Percentiles rank a stretch among this genome's conserved stretches.
These are phyloP conservation scores for Diarsia brunnea DNA, from an alignment of 2,888 invertebrate genomes.

Conservation along the genomic window DNA sequence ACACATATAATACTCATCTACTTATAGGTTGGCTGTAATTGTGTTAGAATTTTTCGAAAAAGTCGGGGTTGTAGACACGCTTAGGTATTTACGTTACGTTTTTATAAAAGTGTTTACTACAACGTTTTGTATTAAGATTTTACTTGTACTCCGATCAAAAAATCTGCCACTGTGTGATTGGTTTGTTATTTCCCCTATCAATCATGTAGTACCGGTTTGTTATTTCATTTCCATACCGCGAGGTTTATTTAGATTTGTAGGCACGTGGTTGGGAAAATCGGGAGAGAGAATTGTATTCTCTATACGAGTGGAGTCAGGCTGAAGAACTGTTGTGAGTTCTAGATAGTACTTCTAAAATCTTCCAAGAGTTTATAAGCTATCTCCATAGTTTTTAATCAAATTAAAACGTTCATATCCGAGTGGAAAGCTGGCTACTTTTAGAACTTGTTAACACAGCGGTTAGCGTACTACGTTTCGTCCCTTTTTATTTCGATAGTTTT, in stretches of 20 bases:
- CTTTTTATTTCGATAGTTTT: constrained; percentile 69
- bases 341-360: constrained; percentile 16
- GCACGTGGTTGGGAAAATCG: constrained; percentile 11
- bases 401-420: constrained; percentile 64
- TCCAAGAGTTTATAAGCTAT: constrained; percentile 31
- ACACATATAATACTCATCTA: too few relatives aligned
- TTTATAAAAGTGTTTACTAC: not conserved
- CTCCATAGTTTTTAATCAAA: constrained; percentile 66
- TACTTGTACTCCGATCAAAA: not conserved
- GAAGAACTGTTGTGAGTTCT: constrained; percentile 20
- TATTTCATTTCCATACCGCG: constrained; percentile 35
- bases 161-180: not conserved
- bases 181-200: constrained; percentile 13
- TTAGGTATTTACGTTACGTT: not conserved
- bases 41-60: not conserved
- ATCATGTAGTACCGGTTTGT: constrained; percentile 12
- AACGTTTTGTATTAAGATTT: not conserved
- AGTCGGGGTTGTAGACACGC: not conserved
- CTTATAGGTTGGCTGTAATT: not conserved
- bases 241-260: constrained; percentile 27
- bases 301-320: constrained; percentile 11
- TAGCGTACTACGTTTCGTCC: constrained; percentile 52
- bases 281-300: constrained; percentile 25
- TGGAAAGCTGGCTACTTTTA: constrained; percentile 53
- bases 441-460: constrained; percentile 51